Conservation (phyloP, 2,113 vertebrate species). For the Corythornis cristatus region DNA sequence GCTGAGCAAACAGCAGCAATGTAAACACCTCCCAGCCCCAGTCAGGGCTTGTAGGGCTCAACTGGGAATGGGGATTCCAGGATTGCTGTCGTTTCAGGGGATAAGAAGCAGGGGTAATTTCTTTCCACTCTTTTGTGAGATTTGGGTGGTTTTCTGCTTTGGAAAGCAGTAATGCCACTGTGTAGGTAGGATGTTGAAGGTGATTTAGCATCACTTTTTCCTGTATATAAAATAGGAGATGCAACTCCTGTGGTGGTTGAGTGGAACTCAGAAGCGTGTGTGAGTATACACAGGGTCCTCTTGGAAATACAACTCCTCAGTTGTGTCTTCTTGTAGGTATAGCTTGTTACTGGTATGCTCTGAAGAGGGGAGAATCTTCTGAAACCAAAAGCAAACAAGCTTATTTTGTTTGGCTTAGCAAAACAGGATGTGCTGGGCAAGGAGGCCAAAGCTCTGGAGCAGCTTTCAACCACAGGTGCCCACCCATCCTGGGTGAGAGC, state of each 20-base stretch:
- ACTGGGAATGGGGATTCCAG: neutral
- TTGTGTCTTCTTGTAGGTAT: fast-evolving
- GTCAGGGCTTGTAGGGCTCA: neutral
- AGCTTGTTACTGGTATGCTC: neutral
- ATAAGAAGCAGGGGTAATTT: neutral
- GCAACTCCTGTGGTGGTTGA: neutral
- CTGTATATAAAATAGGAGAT: neutral
- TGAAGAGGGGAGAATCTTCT: neutral
- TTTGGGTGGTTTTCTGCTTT: neutral
- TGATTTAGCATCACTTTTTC: neutral
- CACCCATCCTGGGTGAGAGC: neutral
- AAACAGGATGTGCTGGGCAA: constrained; percentile 1
- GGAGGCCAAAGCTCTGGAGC: neutral
- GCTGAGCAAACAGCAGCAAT: neutral
- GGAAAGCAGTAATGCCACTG: neutral
- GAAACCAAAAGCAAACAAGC: neutral
- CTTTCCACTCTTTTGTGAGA: neutral
- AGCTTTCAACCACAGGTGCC: neutral
- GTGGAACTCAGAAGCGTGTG: neutral
- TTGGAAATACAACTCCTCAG: neutral
- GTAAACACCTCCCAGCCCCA: neutral
- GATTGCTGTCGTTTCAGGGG: neutral
- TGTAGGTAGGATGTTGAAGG: neutral
- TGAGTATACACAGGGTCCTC: neutral
- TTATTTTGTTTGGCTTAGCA: neutral